Evolutionary conservation across 2,888 invertebrate genomes (phyloP), one percentile per base, ranked within the genome.

Genomic region (Sylvicola fuscatus): DNA sequence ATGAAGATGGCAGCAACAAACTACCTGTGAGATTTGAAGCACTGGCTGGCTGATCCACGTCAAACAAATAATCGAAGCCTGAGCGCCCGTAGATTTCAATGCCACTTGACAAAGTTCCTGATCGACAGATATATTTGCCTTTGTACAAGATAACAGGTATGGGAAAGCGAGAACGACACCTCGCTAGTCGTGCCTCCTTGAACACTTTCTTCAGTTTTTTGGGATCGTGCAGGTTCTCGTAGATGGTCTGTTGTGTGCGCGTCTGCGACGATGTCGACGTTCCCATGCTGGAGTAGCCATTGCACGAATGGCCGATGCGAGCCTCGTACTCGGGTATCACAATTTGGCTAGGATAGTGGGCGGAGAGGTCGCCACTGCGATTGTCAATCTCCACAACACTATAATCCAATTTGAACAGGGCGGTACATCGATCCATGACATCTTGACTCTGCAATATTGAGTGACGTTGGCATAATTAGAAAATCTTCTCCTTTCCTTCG

Each of bases 121-220:
- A 79, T 34, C 82, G 70, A 51, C 75, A 76, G 33, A 77, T 65
- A 44, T 70, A 68, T 50, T 78, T 78, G 41, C 76, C 76, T 42
- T 73, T 70, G 52, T 67, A 79, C 40, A 81, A 59, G 45, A 83
- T 80, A 11, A 80, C 79, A 33, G 82, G 81, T 34, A 78, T 62
- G 14, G 75, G 74, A 57, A 82, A 82, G 47, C 82, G 62, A 36
- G 75, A 71, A 35, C 81, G 64, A 53, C 80, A 80, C 45, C 81
- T 56, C 2, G 80, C 81, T 50, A 72, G 68, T 47, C 75, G 65
- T 15, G 79, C 75, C 51, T 67, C 70, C 27, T 62, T 63, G 37
- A 78, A 70, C 39, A 72, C 54, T 39, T 76, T 74, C 42, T 68
- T 64, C 31, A 78, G 52, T 46, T 67, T 67, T 36, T 57, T 57